A percentile compares a stretch with the other conserved stretches of the same genome.
Conservation (phyloP, 2,888 invertebrate genomes). For the Lasioglossum lativentre region DNA sequence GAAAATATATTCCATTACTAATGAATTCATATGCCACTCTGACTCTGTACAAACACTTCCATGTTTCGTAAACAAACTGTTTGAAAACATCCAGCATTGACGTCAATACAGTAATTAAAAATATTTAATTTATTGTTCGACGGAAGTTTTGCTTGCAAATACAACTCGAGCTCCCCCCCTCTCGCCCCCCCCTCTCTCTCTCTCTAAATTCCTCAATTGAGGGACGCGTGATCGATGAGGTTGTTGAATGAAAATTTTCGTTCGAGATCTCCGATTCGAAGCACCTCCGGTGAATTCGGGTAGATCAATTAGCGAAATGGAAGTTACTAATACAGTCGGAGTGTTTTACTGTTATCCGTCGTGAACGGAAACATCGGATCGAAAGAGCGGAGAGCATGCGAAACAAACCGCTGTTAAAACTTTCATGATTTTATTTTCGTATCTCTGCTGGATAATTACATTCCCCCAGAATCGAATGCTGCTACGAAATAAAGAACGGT, state of each 20-base stretch:
- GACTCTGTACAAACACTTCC: not conserved
- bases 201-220: not conserved
- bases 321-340: conserved; percentile 28
- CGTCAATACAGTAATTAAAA: not conserved
- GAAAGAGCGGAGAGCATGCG: not conserved
- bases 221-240: conserved; percentile 11
- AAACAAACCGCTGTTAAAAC: not conserved
- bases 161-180: not conserved
- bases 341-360: not conserved
- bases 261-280: conserved; percentile 10
- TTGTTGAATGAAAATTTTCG: conserved; percentile 19
- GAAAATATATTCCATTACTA: not conserved
- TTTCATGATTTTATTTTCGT: conserved; percentile 7
- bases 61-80: not conserved
- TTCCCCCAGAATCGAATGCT: not conserved
- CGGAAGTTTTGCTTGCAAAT: not conserved
- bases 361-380: not conserved
- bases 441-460: not conserved
- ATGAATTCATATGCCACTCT: not conserved
- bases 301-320: conserved; percentile 31
- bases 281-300: conserved; percentile 16
- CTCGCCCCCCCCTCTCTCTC: not conserved
- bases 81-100: not conserved
- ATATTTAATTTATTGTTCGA: conserved; percentile 12
- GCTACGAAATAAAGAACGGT: not conserved